Conservation (phyloP, 2,888 invertebrate genomes). For the Malachius bipustulatus region DNA sequence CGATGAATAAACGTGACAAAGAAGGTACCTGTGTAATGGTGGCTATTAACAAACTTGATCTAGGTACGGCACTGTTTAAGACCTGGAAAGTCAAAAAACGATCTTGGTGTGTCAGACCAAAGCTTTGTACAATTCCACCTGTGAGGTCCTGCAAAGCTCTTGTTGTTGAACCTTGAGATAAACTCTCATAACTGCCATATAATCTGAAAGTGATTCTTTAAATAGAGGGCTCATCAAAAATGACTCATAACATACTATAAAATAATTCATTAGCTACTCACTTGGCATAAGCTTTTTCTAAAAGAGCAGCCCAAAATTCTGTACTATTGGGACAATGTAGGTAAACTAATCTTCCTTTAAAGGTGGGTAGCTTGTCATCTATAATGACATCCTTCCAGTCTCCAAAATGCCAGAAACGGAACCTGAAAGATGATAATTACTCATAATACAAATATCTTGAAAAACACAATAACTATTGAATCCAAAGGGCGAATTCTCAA, state of each 20-base stretch:
- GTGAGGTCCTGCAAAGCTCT: slow-evolving; percentile 61
- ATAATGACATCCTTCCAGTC: slow-evolving; percentile 63
- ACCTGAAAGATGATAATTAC: slow-evolving; percentile 43
- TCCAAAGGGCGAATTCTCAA: no score
- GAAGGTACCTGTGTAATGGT: slow-evolving; percentile 48
- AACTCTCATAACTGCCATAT: slow-evolving; percentile 57
- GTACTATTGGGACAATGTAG: slow-evolving; percentile 47
- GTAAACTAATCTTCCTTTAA: slow-evolving; percentile 50
- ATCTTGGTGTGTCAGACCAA: slow-evolving; percentile 51
- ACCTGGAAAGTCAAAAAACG: slow-evolving; percentile 53
- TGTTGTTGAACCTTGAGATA: slow-evolving; percentile 51
- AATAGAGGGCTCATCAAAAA: no score
- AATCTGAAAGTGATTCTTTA: slow-evolving; percentile 43
- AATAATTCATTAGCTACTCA: slow-evolving; percentile 34
- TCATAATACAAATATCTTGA: no score
- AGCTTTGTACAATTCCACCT: slow-evolving; percentile 65
- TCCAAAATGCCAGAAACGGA: slow-evolving; percentile 71
- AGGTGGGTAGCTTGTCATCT: slow-evolving; percentile 64
- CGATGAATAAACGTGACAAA: no score
- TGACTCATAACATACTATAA: no score
- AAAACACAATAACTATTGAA: no score
- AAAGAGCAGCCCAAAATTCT: slow-evolving; percentile 66
- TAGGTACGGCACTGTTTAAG: slow-evolving; percentile 55
- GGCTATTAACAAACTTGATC: slow-evolving; percentile 57
- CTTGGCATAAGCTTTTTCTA: slow-evolving; percentile 77